Evolutionary conservation across 1,140 invertebrate genomes (phyloP).

Genomic region (Phortica variegata): DNA sequence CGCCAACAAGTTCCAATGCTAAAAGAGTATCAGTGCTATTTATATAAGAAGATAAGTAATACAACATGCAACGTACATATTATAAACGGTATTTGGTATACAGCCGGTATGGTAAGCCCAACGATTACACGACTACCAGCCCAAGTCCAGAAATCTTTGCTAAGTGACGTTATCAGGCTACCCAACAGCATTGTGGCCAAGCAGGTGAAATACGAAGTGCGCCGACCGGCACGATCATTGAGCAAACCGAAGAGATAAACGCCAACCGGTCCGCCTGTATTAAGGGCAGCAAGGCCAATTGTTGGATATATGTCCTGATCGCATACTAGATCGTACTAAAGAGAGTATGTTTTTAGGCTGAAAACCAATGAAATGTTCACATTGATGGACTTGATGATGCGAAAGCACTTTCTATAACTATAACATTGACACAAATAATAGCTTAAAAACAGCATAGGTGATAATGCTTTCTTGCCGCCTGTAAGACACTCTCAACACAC

Average conservation of each 20-base stretch:
- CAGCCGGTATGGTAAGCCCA: slow-evolving; percentile 83
- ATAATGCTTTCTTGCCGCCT: no score
- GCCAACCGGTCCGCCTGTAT: slow-evolving; percentile 80
- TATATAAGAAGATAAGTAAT: neutral
- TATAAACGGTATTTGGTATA: slow-evolving; percentile 94
- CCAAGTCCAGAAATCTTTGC: slow-evolving; percentile 80
- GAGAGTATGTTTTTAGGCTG: slow-evolving; percentile 29
- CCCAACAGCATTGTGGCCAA: slow-evolving; percentile 74
- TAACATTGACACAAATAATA: no score
- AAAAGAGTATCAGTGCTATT: slow-evolving; percentile 40
- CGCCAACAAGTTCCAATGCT: slow-evolving; percentile 87
- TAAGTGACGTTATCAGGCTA: slow-evolving; percentile 73
- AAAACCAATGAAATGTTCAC: no score
- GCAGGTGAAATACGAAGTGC: slow-evolving; percentile 79
- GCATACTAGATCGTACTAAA: slow-evolving; percentile 79
- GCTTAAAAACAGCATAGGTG: no score
- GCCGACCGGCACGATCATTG: slow-evolving; percentile 80
- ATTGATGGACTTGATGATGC: no score
- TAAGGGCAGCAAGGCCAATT: slow-evolving; percentile 77
- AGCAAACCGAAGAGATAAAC: slow-evolving; percentile 82
- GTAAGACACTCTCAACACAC: slow-evolving; percentile 55
- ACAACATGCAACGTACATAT: slow-evolving; percentile 68
- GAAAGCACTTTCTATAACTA: no score
- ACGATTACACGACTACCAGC: slow-evolving; percentile 74
- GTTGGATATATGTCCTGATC: slow-evolving; percentile 82